phyloP scores from a whole-genome alignment of 2,113 vertebrate species.

The Salvator merianae region DNA sequence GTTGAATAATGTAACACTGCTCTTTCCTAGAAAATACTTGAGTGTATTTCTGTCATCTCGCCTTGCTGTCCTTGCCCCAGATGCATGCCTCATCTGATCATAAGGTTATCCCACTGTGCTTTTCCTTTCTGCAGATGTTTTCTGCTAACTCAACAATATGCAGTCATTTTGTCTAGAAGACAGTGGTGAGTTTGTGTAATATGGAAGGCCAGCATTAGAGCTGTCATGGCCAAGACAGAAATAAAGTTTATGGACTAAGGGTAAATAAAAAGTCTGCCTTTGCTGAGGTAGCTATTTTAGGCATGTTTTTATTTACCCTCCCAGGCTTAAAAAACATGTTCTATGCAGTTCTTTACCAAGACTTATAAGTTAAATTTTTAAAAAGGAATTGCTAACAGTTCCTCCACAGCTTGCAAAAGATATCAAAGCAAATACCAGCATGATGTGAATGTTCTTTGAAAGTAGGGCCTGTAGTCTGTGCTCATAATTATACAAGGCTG shows the following conservation, averaged over 20 bases:
- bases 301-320: neutral
- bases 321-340: neutral
- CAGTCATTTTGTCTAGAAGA: neutral
- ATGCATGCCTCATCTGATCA: neutral
- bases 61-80: slow-evolving; percentile 16
- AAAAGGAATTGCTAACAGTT: neutral
- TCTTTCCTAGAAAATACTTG: slow-evolving; percentile 20
- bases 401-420: neutral
- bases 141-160: rapidly evolving
- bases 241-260: neutral
- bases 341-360: neutral
- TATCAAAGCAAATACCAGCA: neutral
- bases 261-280: neutral
- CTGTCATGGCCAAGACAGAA: neutral
- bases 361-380: neutral
- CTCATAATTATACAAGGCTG: neutral
- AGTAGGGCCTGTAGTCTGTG: too few species aligned
- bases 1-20: slow-evolving; percentile 44
- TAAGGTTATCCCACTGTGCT: rapidly evolving
- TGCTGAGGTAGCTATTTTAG: neutral
- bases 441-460: neutral
- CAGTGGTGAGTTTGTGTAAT: neutral
- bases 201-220: neutral
- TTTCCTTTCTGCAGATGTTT: rapidly evolving
- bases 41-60: slow-evolving; percentile 9